These are phyloP conservation scores for Acleris literana DNA, from an alignment of 2,888 invertebrate genomes.

Conservation along the genomic window DNA sequence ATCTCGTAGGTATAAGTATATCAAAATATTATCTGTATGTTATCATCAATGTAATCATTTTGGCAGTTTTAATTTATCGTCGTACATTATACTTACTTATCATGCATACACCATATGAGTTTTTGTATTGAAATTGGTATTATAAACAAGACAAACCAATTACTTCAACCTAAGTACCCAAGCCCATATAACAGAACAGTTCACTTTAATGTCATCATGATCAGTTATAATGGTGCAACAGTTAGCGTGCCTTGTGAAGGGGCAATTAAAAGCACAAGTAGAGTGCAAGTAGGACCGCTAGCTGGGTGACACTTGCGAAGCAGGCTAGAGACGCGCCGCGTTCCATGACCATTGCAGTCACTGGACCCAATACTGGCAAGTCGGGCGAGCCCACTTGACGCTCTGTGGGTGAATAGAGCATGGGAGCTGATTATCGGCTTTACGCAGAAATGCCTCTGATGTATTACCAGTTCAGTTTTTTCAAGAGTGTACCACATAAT, in stretches of 20 bases:
- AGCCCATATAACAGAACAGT: slow-evolving; percentile 1
- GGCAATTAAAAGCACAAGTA: slow-evolving; percentile 76
- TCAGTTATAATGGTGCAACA: slow-evolving; percentile 32
- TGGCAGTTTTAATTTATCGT: no score
- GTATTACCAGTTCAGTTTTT: background rate
- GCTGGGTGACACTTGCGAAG: slow-evolving; percentile 71
- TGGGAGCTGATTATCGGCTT: slow-evolving; percentile 27
- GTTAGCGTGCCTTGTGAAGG: slow-evolving; percentile 45
- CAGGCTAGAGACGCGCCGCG: slow-evolving; percentile 60
- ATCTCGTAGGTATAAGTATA: no score
- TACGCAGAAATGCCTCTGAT: slow-evolving; percentile 16
- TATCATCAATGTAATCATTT: no score
- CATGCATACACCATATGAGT: no score
- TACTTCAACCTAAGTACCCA: background rate
- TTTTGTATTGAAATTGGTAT: no score
- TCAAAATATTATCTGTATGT: no score
- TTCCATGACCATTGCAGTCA: slow-evolving; percentile 58
- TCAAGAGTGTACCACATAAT: no score
- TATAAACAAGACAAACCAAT: no score
- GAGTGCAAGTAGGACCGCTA: slow-evolving; percentile 75
- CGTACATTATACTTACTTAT: no score
- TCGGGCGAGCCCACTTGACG: slow-evolving; percentile 15
- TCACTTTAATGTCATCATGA: slow-evolving; percentile 19
- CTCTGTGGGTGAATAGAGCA: slow-evolving; percentile 44
- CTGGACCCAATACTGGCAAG: slow-evolving; percentile 39